Evolutionary conservation across 2,113 vertebrate species (phyloP).

Genomic region (Istiophorus platypterus): DNA sequence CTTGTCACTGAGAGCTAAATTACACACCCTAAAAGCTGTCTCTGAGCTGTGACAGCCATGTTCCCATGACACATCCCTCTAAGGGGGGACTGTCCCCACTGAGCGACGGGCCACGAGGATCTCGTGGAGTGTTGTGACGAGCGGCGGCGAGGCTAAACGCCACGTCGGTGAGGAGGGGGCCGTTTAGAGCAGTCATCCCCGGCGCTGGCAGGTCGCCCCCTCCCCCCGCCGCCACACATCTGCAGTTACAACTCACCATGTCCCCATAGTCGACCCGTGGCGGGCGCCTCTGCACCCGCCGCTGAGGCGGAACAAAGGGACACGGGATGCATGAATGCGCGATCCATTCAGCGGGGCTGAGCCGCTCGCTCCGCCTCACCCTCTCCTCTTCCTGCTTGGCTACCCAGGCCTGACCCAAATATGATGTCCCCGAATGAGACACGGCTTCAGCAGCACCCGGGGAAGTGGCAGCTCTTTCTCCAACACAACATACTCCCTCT

Average conservation of each 20-base stretch:
- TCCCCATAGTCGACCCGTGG: constrained; percentile 45
- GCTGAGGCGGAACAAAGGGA: constrained; percentile 68
- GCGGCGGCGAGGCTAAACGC: neutral
- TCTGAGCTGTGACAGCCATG: constrained; percentile 5
- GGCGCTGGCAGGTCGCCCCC: constrained; percentile 42
- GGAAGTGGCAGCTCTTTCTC: constrained; percentile 55
- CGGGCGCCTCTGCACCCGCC: constrained; percentile 44
- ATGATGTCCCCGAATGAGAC: constrained; percentile 59
- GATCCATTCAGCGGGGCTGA: constrained; percentile 64
- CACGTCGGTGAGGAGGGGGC: neutral
- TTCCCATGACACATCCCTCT: constrained; percentile 26
- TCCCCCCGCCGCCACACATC: constrained; percentile 46
- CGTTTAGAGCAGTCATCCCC: constrained; percentile 34
- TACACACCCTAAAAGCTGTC: neutral
- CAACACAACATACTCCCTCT: neutral
- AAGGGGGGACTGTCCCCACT: neutral
- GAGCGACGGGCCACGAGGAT: constrained; percentile 32
- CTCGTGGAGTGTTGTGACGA: constrained; percentile 17
- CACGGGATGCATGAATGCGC: constrained; percentile 70
- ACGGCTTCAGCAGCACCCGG: constrained; percentile 49
- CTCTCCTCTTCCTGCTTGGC: constrained; percentile 63
- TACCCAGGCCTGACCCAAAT: constrained; percentile 78
- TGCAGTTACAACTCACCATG: constrained; percentile 52
- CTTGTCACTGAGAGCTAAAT: constrained; percentile 24
- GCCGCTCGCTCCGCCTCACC: constrained; percentile 42